A percentile compares a stretch with the other conserved stretches of the same genome.
Evolutionary conservation across 2,113 vertebrate species (phyloP).

Genomic region (Nycticorax nycticorax): DNA sequence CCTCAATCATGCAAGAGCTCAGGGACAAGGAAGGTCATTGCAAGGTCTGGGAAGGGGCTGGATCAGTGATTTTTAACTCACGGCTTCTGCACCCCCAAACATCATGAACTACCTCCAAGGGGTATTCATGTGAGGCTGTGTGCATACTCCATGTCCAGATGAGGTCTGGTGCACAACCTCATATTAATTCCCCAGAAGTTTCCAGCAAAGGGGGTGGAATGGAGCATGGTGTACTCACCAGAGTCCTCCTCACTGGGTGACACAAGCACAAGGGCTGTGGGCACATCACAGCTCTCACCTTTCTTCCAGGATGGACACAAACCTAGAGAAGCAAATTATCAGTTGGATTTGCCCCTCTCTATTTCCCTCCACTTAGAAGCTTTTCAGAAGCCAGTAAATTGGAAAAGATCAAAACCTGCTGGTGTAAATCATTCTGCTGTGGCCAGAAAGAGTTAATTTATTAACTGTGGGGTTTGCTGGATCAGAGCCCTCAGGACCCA

Average conservation of each 20-base stretch:
- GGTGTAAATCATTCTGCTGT: neutral
- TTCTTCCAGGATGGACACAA: neutral
- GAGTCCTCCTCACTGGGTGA: accelerated
- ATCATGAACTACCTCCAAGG: neutral
- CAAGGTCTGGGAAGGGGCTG: neutral
- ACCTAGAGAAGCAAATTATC: neutral
- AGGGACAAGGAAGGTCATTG: neutral
- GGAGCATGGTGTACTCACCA: neutral
- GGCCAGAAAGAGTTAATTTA: neutral
- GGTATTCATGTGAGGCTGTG: neutral
- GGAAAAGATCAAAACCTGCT: neutral
- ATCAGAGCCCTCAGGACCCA: neutral
- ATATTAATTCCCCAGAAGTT: neutral
- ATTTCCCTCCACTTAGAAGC: neutral
- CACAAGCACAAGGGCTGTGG: neutral
- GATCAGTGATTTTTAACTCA: neutral
- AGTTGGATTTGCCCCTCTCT: neutral
- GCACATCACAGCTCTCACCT: neutral
- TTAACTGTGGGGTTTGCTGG: neutral
- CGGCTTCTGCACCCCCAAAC: neutral
- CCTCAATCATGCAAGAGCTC: neutral
- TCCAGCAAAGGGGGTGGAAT: neutral
- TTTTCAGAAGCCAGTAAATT: neutral
- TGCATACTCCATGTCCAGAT: neutral
- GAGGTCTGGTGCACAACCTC: neutral